Conservation (phyloP, 64 coral and sea anemone species). For the Porites australiensis region DNA sequence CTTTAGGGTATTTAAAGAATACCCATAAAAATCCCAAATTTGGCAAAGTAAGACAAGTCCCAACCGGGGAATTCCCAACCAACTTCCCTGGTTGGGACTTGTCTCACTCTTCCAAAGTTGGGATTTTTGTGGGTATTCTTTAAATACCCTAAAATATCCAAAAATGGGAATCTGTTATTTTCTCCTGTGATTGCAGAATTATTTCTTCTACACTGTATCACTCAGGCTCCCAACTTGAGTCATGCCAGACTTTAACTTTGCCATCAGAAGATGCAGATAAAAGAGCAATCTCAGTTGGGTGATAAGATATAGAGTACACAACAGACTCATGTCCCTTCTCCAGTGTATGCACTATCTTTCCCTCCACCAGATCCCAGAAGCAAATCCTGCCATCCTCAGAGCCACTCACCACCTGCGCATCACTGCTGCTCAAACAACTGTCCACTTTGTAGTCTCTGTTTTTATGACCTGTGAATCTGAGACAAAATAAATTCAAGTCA, state of each 20-base stretch:
- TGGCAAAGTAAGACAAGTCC: too few relatives aligned
- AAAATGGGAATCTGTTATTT: too few relatives aligned
- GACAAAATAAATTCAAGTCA: background rate
- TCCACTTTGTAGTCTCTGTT: constrained; percentile 98
- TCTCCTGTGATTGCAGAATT: background rate
- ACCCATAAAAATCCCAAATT: too few relatives aligned
- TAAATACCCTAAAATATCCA: too few relatives aligned
- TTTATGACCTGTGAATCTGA: constrained; percentile 92
- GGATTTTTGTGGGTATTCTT: too few relatives aligned
- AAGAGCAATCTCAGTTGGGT: constrained; percentile 76
- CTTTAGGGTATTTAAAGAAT: too few relatives aligned
- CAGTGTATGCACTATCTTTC: constrained; percentile 77
- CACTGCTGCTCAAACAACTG: constrained; percentile 88
- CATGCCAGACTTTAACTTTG: constrained; percentile 91
- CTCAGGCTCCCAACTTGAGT: constrained; percentile 60
- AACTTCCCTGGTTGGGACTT: too few relatives aligned
- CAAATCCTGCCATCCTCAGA: constrained; percentile 91
- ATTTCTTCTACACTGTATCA: background rate
- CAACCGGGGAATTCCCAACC: too few relatives aligned
- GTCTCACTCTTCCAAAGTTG: too few relatives aligned
- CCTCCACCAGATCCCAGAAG: constrained; percentile 96
- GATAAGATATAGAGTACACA: constrained; percentile 86
- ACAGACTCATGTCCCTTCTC: constrained; percentile 77
- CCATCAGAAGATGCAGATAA: constrained; percentile 94
- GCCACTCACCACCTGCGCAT: constrained; percentile 87